Evolutionary conservation across 2,888 invertebrate genomes (phyloP), one percentile per base, ranked within the genome.

Genomic region (Leucophenga maculata): DNA sequence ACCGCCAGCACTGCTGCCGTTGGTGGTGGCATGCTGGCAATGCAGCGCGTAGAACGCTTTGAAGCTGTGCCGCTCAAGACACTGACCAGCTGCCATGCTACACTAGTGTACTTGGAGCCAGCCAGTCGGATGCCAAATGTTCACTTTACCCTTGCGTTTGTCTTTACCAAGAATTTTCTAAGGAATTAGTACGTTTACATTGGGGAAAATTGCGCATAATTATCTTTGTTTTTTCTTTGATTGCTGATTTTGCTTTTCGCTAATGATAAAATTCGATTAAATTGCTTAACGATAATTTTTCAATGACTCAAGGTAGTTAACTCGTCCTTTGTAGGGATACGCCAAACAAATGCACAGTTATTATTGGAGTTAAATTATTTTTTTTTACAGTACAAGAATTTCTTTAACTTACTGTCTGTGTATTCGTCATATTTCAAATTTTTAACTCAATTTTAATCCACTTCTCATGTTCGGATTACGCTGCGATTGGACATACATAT

Each of bases 1-100:
- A 39, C 3, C 39, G 11, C 1, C 39, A 39, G 11, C 75, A 3
- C 74, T 69, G 68, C 75, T 70, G 67, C 69, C 22, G 20, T 54
- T 22, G 54, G 39, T 60, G 60, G 26, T 60, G 80, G 80, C 80
- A 80, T 83, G 78, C 76, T 72, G 71, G 66, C 72, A 75, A 83
- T 80, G 84, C 74, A 68, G 70, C 14, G 31, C 54, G 66, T 70
- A 70, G 72, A 60, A 62, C 68, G 67, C 72, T 75, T 74, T 74
- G 68, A 69, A 74, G 80, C 74, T 71, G 70, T 71, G 70, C 69
- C 73, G 68, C 44, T 18, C 50, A 18, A 50, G n/a, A n/a, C 16
- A n/a, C 50, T 50, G 16, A 39, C 6, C 54, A 13, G 26, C 26
- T 57, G 57, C 26, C 13, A n/a, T 6, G 57, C 26, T 14, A n/a